A percentile compares a stretch with the other conserved stretches of the same genome.
Conservation (phyloP, 2,888 invertebrate genomes). For the Cantharis lateralis region DNA sequence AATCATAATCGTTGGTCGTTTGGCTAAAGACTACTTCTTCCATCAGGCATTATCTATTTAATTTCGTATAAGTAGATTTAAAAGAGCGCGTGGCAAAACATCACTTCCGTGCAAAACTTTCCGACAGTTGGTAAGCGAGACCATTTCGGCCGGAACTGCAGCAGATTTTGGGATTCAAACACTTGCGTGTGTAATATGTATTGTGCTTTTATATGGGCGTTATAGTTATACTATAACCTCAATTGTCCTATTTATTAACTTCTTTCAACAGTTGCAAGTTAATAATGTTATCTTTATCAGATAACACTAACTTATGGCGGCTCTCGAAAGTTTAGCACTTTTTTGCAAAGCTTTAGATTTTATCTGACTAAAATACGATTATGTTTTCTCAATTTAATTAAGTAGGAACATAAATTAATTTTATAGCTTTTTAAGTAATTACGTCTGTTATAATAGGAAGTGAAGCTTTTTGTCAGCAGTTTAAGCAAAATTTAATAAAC, state of each 20-base stretch:
- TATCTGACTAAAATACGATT: neutral
- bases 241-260: neutral
- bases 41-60: constrained; percentile 24
- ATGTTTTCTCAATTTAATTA: neutral
- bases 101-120: constrained; percentile 53
- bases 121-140: constrained; percentile 50
- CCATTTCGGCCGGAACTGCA: constrained; percentile 49
- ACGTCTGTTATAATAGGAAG: neutral
- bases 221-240: neutral
- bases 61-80: constrained; percentile 23
- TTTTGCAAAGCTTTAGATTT: neutral
- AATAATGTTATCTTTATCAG: neutral
- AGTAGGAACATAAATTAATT: neutral
- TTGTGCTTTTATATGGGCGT: neutral
- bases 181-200: constrained; percentile 1
- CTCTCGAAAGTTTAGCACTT: constrained; percentile 13
- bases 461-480: neutral
- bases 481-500: neutral
- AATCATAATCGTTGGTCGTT: constrained; percentile 12
- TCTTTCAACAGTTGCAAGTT: neutral
- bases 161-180: constrained; percentile 41
- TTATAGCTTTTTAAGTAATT: neutral
- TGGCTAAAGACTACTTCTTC: neutral
- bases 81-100: constrained; percentile 47
- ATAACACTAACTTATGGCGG: constrained; percentile 1